Conservation (phyloP, 2,113 vertebrate genomes). For the Rissa tridactyla region DNA sequence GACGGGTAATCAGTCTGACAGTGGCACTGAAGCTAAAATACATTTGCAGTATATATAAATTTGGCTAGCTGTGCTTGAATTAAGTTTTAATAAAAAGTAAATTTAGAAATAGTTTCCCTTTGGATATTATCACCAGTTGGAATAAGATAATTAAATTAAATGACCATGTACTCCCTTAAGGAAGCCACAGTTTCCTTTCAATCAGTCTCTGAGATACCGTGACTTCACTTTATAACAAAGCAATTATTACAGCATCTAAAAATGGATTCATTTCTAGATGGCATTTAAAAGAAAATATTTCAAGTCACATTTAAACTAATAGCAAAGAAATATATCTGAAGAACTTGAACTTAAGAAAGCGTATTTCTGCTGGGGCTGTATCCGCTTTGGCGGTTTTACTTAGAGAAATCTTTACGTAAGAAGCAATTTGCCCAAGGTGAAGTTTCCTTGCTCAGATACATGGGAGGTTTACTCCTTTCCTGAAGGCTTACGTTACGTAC, state of each 20-base stretch:
- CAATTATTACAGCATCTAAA: slow-evolving; percentile 9
- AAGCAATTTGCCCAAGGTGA: slow-evolving; percentile 58
- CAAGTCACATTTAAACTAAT: slow-evolving; percentile 8
- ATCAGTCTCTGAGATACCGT: not conserved
- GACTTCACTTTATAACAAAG: slow-evolving; percentile 32
- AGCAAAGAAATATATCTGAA: not conserved
- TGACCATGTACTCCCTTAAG: slow-evolving; percentile 18
- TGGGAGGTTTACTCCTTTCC: slow-evolving; percentile 38
- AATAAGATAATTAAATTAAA: slow-evolving; percentile 46
- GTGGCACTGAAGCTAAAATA: not conserved
- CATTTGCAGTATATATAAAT: not conserved
- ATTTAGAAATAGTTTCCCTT: slow-evolving; percentile 48
- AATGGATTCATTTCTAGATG: slow-evolving; percentile 9
- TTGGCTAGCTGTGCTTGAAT: not conserved
- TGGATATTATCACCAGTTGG: slow-evolving; percentile 4
- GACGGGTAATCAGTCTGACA: not conserved
- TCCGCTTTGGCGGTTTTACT: not conserved
- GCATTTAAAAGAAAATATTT: slow-evolving; percentile 17
- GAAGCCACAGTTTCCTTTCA: slow-evolving; percentile 38
- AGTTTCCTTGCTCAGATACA: slow-evolving; percentile 23
- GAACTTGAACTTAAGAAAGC: not conserved
- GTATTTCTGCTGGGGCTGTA: not conserved
- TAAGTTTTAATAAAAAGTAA: slow-evolving; percentile 46
- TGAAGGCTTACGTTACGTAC: slow-evolving; percentile 39
- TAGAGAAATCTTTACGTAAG: slow-evolving; percentile 32